These are phyloP conservation scores for Mormyrus lacerda DNA, from an alignment of 2,113 vertebrate species.

Conservation along the genomic window DNA sequence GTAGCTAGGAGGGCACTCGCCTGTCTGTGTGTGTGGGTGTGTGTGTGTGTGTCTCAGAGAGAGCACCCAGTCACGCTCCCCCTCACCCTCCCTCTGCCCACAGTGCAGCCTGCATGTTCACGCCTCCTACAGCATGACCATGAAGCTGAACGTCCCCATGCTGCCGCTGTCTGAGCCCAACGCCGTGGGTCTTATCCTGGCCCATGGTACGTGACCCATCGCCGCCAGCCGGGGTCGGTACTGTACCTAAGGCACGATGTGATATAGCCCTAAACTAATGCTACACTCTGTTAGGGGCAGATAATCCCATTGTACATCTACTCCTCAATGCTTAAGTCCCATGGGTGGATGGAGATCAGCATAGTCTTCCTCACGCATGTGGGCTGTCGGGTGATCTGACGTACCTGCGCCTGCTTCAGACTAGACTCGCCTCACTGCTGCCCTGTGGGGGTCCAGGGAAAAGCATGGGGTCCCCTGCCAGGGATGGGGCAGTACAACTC, in stretches of 20 bases:
- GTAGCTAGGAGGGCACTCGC: not conserved
- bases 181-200: conserved; percentile 82
- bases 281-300: not conserved
- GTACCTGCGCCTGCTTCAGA: not conserved
- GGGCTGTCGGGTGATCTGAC: not conserved
- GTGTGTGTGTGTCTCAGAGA: conserved; percentile 2
- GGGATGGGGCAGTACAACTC: not conserved
- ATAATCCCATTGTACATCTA: not conserved
- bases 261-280: not conserved
- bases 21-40: not conserved
- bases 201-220: conserved; percentile 66
- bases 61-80: not conserved
- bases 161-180: conserved; percentile 79
- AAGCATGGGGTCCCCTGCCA: not conserved
- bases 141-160: conserved; percentile 86
- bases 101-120: conserved; percentile 94
- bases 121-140: conserved; percentile 80
- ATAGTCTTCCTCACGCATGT: not conserved
- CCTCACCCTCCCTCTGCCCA: conserved; percentile 25
- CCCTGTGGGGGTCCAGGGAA: not conserved
- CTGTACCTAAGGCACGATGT: not conserved
- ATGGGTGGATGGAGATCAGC: not conserved
- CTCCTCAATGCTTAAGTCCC: not conserved
- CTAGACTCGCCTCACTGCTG: not conserved
- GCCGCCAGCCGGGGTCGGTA: too few species aligned